Conservation (phyloP, 2,113 vertebrate species). For the Megalops atlanticus region DNA sequence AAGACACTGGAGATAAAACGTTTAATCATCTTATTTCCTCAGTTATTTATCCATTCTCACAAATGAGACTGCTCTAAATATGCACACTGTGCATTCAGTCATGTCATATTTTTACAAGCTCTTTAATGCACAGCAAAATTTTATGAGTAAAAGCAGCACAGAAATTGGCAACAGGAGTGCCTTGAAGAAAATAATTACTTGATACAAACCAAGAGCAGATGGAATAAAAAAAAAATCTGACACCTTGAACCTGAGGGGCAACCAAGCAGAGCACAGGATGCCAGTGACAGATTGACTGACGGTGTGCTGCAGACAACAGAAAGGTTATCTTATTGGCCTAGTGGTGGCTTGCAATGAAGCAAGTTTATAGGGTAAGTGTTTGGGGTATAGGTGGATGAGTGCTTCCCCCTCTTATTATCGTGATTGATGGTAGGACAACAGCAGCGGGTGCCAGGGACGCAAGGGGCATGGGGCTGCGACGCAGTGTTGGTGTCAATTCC, state of each 20-base stretch:
- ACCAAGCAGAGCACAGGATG: not conserved
- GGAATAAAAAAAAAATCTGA: not conserved
- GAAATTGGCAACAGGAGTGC: not conserved
- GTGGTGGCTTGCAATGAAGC: not conserved
- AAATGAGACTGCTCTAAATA: too few relatives aligned
- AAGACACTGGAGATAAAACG: too few relatives aligned
- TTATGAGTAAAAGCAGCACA: too few relatives aligned
- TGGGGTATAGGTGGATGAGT: constrained; percentile 61
- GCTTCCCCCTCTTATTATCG: constrained; percentile 66
- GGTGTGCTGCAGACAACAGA: not conserved
- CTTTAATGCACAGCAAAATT: too few relatives aligned
- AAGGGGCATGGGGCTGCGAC: constrained; percentile 43
- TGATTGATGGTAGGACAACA: constrained; percentile 70
- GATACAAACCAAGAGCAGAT: not conserved
- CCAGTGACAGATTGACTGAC: not conserved
- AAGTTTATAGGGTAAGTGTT: constrained; percentile 27
- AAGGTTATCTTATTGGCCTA: constrained; percentile 21
- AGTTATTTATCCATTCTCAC: too few relatives aligned
- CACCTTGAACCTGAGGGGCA: not conserved
- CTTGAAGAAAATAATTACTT: not conserved
- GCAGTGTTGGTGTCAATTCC: not conserved
- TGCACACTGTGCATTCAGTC: too few relatives aligned
- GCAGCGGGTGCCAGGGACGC: constrained; percentile 60
- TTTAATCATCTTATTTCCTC: too few relatives aligned
- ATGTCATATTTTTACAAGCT: too few relatives aligned